Percentiles rank a stretch among this genome's conserved stretches.
phyloP scores from a whole-genome alignment of 2,888 invertebrate species.

The Torymus tubicola region DNA sequence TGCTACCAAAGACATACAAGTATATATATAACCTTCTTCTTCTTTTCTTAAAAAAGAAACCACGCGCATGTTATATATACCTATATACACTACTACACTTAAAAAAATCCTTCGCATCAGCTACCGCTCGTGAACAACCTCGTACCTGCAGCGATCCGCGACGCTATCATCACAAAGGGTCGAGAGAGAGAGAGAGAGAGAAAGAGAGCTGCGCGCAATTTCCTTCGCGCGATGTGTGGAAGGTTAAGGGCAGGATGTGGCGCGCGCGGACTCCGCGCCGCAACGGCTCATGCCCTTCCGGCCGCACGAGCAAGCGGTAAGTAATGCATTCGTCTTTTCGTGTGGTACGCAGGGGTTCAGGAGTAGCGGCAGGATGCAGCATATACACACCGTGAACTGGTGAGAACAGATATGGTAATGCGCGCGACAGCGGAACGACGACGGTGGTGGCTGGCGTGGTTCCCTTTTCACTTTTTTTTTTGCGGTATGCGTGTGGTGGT shows the following conservation, averaged over 20 bases:
- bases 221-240: conserved; percentile 4
- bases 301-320: conserved; percentile 48
- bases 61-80: too few species aligned
- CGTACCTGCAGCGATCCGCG: too few species aligned
- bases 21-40: too few species aligned
- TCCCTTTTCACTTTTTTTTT: not conserved
- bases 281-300: conserved; percentile 64
- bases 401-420: conserved; percentile 27
- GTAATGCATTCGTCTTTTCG: too few species aligned
- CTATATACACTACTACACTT: too few species aligned
- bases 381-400: not conserved
- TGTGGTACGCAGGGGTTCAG: not conserved
- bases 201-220: too few species aligned
- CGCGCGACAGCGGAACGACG: not conserved
- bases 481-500: too few species aligned
- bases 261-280: conserved; percentile 43
- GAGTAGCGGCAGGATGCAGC: conserved; percentile 24
- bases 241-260: conserved; percentile 60
- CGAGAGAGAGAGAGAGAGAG: too few species aligned
- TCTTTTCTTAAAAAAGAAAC: too few species aligned
- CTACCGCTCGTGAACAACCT: too few species aligned
- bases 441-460: not conserved
- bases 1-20: too few species aligned
- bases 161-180: not conserved
- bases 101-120: too few species aligned